phyloP scores from a whole-genome alignment of 2,113 vertebrate species.

The Orycteropus afer region DNA sequence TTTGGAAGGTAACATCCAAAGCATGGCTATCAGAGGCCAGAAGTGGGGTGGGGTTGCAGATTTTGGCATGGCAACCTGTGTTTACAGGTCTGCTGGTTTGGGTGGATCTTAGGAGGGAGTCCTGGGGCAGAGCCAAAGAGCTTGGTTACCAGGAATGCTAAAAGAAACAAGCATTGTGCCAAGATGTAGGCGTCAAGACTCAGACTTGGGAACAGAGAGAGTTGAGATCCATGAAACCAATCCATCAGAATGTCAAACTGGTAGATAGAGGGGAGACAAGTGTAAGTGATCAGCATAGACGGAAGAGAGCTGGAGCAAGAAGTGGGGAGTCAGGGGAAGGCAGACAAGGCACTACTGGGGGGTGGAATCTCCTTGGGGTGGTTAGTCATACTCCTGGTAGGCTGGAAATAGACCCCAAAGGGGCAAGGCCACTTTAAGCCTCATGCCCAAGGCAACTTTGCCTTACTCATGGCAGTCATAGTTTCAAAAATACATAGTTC shows the following conservation, averaged over 20 bases:
- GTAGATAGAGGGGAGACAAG: background rate
- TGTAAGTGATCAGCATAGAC: background rate
- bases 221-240: background rate
- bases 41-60: background rate
- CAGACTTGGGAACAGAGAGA: conserved; percentile 38
- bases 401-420: background rate
- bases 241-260: background rate
- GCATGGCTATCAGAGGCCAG: background rate
- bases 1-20: background rate
- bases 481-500: background rate
- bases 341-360: too few species aligned
- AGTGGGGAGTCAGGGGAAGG: background rate
- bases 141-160: conserved; percentile 59
- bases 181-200: conserved; percentile 48
- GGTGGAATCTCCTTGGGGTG: background rate
- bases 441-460: background rate
- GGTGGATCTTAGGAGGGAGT: conserved; percentile 45
- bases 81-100: conserved; percentile 20
- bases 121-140: conserved; percentile 47
- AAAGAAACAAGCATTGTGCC: conserved; percentile 41
- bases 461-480: background rate
- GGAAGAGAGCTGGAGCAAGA: background rate
- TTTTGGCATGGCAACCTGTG: background rate
- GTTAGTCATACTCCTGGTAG: background rate
- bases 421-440: background rate